Evolutionary conservation across 2,113 vertebrate species (phyloP).

Genomic region (Prunella fulvescens): DNA sequence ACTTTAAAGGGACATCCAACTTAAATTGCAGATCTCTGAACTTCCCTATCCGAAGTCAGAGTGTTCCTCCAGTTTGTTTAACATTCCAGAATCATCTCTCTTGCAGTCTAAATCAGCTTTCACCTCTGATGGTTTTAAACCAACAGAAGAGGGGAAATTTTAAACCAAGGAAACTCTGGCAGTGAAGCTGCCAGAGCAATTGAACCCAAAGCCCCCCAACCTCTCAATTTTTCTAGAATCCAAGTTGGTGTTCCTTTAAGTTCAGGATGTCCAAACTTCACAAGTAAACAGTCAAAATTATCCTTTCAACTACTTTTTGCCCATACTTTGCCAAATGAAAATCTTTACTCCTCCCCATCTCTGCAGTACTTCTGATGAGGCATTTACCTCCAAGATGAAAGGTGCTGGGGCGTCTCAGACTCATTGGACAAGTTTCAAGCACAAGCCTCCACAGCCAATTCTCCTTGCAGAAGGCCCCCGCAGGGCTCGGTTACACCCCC

Average conservation of each 20-base stretch:
- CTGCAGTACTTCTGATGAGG: not conserved
- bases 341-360: not conserved
- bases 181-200: not conserved
- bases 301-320: not conserved
- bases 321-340: not conserved
- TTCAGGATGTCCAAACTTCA: not conserved
- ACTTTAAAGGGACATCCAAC: conserved; percentile 43
- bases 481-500: conserved; percentile 20
- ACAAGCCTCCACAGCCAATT: conserved; percentile 39
- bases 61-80: not conserved
- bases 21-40: not conserved
- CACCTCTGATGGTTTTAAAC: not conserved
- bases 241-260: conserved; percentile 38
- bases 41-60: not conserved
- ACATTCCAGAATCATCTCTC: not conserved
- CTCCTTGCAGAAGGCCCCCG: conserved; percentile 27
- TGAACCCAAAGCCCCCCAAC: not conserved
- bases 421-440: conserved; percentile 57
- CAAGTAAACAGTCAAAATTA: not conserved
- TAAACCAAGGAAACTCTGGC: not conserved
- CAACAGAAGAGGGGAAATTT: not conserved
- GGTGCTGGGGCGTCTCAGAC: conserved; percentile 61
- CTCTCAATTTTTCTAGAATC: not conserved
- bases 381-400: conserved; percentile 57
- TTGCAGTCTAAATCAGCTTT: not conserved